Conservation (phyloP, 2,797 vertebrate genomes). For the Manis javanica region DNA sequence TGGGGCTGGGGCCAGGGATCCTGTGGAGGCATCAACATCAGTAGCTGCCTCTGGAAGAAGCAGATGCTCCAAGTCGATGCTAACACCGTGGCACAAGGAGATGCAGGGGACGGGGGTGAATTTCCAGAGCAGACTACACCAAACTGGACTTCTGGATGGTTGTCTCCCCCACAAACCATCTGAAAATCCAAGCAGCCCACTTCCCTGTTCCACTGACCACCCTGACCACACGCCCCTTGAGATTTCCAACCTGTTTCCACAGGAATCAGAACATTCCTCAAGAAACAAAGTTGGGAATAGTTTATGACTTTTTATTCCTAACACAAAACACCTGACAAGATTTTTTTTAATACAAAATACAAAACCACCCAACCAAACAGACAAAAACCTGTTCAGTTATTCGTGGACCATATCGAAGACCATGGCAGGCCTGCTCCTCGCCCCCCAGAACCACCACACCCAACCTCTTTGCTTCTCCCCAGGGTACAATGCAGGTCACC, state of each 20-base stretch:
- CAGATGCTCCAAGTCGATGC: neutral
- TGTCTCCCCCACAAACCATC: constrained; percentile 23
- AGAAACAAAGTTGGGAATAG: constrained; percentile 75
- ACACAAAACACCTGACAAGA: constrained; percentile 73
- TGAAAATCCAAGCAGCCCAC: neutral
- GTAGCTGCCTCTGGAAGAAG: constrained; percentile 34
- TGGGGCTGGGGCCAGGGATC: neutral
- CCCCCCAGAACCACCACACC: neutral
- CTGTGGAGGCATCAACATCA: neutral
- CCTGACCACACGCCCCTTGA: neutral
- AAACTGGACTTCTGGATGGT: neutral
- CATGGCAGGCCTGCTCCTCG: constrained; percentile 6
- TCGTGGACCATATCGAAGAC: constrained; percentile 64
- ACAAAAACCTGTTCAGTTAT: constrained; percentile 70
- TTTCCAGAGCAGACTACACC: neutral
- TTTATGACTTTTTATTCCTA: constrained; percentile 85
- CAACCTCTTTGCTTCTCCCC: neutral
- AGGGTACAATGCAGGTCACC: neutral
- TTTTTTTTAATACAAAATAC: constrained; percentile 72
- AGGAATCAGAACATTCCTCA: constrained; percentile 63
- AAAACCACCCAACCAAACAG: constrained; percentile 39
- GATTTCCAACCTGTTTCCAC: constrained; percentile 67
- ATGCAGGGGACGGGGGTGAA: neutral
- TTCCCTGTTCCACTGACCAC: neutral
- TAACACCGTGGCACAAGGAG: neutral